Conservation (phyloP, 2,113 vertebrate genomes). For the Daphoenositta chrysoptera region DNA sequence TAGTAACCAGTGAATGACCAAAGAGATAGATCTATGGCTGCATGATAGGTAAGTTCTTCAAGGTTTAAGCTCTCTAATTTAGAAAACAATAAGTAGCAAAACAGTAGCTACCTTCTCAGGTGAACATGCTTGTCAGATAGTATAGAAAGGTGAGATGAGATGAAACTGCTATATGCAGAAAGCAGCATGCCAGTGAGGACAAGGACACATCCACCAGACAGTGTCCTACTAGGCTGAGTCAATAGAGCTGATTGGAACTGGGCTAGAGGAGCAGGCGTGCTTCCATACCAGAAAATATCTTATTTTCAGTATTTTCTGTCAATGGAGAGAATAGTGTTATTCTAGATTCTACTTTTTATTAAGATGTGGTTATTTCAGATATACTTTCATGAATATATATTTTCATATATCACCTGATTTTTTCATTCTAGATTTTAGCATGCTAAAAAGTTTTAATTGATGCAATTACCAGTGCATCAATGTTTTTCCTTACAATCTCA, state of each 20-base stretch:
- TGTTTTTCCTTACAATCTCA: neutral
- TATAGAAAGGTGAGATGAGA: neutral
- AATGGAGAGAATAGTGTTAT: neutral
- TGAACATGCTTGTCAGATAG: neutral
- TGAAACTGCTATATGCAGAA: neutral
- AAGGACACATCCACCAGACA: accelerated
- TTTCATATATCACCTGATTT: neutral
- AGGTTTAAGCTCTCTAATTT: neutral
- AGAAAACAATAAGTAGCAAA: neutral
- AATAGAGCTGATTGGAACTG: neutral
- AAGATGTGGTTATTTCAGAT: neutral
- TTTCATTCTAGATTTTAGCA: neutral
- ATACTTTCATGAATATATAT: neutral
- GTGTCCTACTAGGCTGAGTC: neutral
- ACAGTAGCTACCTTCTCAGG: neutral
- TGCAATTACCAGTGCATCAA: neutral
- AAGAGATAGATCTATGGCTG: neutral
- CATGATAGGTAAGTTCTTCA: neutral
- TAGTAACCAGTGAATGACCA: neutral
- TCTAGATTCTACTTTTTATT: neutral
- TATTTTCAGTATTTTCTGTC: neutral
- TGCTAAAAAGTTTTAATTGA: neutral
- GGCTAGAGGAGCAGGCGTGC: neutral
- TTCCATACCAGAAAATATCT: neutral
- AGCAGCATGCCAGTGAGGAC: neutral